A percentile compares a stretch with the other conserved stretches of the same genome.
Evolutionary conservation across 2,888 invertebrate genomes (phyloP).

Genomic region (Colostygia pectinataria): DNA sequence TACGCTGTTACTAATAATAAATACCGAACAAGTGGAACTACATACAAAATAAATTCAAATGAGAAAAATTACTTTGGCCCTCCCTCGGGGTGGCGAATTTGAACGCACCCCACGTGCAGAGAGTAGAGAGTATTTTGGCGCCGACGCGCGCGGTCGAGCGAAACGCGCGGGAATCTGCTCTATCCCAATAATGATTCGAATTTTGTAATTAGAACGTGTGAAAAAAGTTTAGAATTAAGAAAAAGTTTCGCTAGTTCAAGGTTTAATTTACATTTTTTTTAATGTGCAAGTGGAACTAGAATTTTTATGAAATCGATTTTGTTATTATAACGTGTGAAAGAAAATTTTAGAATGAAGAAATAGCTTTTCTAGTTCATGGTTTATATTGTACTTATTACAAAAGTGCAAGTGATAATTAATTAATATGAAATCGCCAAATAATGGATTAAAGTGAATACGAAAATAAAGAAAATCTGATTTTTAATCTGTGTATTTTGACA

Average conservation of each 20-base stretch:
- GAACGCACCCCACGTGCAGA: constrained; percentile 60
- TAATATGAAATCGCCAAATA: background rate
- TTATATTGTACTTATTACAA: too few relatives aligned
- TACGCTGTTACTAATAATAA: background rate
- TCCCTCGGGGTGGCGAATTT: constrained; percentile 32
- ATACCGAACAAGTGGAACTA: constrained; percentile 35
- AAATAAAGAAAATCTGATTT: background rate
- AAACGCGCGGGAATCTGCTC: constrained; percentile 47
- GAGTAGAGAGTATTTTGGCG: constrained; percentile 69
- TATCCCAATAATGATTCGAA: constrained; percentile 31
- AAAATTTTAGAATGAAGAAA: too few relatives aligned
- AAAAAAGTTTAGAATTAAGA: background rate
- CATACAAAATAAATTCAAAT: constrained; percentile 40
- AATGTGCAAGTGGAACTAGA: constrained; percentile 1
- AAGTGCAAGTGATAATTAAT: background rate
- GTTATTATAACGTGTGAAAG: too few relatives aligned
- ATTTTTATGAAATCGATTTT: too few relatives aligned
- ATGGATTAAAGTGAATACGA: constrained; percentile 3
- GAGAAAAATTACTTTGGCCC: constrained; percentile 50
- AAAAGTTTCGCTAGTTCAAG: too few relatives aligned
- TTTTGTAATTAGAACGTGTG: background rate
- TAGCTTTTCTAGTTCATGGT: too few relatives aligned
- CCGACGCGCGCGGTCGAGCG: constrained; percentile 66
- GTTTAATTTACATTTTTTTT: background rate
- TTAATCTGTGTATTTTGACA: background rate